Percentiles rank a stretch among this genome's conserved stretches.
Evolutionary conservation across 2,888 invertebrate genomes (phyloP).

Genomic region (Ectemnius lituratus): DNA sequence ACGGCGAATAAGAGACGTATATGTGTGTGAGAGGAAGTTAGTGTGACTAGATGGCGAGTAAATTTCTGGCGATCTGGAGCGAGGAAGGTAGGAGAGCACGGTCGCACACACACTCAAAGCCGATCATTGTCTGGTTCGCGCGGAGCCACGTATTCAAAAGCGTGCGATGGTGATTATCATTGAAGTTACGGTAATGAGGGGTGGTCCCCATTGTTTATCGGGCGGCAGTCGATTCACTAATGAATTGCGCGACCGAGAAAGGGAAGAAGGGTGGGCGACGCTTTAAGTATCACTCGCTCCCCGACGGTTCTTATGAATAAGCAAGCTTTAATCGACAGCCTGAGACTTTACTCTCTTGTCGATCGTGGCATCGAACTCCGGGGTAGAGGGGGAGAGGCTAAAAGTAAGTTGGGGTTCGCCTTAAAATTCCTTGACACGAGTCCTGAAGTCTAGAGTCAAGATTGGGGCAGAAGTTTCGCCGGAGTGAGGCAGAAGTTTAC

Average conservation of each 20-base stretch:
- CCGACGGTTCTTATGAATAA: constrained; percentile 10
- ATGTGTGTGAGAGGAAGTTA: too few species aligned
- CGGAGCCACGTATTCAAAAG: constrained; percentile 47
- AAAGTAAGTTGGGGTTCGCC: too few species aligned
- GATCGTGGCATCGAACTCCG: constrained; percentile 11
- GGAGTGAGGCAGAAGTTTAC: constrained; percentile 16
- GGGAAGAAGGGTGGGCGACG: constrained; percentile 5
- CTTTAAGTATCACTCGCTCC: constrained; percentile 1
- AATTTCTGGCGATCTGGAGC: background rate
- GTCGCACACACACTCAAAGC: background rate
- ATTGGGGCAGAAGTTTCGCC: background rate
- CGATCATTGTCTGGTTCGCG: constrained; percentile 40
- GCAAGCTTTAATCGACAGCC: constrained; percentile 19
- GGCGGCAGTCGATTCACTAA: constrained; percentile 50
- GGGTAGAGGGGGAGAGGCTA: background rate
- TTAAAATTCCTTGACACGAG: background rate
- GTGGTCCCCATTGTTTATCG: constrained; percentile 45
- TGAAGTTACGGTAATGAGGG: constrained; percentile 58
- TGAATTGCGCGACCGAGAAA: constrained; percentile 45
- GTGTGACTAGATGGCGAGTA: too few species aligned
- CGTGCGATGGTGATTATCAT: constrained; percentile 49
- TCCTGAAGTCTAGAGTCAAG: background rate
- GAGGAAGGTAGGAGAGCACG: background rate
- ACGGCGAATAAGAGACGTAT: too few species aligned
- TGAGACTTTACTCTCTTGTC: constrained; percentile 23